Conservation (phyloP, 2,113 vertebrate species). For the Leptocoma aspasia region DNA sequence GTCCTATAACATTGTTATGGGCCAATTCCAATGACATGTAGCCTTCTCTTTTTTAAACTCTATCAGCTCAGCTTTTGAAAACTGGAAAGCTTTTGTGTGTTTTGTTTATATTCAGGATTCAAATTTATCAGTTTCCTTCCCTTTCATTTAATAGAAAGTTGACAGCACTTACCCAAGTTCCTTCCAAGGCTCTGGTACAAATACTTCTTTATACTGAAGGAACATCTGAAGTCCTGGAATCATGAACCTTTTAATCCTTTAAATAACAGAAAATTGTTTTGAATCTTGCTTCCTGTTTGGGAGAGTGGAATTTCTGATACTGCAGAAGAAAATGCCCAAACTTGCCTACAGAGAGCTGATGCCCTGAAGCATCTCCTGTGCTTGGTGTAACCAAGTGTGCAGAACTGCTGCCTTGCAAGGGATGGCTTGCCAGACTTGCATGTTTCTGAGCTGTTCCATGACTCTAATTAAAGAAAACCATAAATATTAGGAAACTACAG, state of each 20-base stretch:
- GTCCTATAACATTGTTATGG: neutral
- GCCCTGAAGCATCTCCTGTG: neutral
- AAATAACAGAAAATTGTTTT: neutral
- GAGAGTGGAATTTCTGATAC: neutral
- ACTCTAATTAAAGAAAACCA: neutral
- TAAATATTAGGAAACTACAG: neutral
- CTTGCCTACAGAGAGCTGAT: neutral
- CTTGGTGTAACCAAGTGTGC: fast-evolving
- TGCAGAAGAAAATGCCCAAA: neutral
- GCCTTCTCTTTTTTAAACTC: neutral
- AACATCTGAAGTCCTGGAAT: neutral
- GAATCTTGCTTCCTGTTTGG: neutral
- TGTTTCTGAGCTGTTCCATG: neutral
- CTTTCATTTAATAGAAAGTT: neutral
- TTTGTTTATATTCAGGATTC: neutral
- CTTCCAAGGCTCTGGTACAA: neutral
- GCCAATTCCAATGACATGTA: neutral
- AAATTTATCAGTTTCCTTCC: constrained; percentile 22
- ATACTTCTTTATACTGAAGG: neutral
- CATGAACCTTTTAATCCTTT: neutral
- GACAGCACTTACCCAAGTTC: neutral
- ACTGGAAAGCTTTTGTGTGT: neutral
- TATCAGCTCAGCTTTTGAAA: neutral
- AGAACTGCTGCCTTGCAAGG: neutral
- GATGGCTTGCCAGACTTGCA: neutral